Conservation (phyloP, 2,797 vertebrate species). For the Melanotaenia maccullochi region DNA sequence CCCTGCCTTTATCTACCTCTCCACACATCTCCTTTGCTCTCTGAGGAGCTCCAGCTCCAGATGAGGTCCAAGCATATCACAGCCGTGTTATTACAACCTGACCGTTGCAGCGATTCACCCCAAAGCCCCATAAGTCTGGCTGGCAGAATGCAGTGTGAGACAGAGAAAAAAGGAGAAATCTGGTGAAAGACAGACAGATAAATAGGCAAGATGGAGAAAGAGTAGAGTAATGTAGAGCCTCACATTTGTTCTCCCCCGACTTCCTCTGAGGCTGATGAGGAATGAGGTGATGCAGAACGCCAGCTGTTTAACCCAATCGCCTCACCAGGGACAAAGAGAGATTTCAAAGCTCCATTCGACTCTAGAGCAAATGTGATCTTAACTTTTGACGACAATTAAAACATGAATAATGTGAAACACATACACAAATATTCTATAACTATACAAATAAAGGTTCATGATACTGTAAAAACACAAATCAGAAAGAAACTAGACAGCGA, state of each 20-base stretch:
- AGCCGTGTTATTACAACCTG: slow-evolving; percentile 73
- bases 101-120: slow-evolving; percentile 53
- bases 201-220: slow-evolving; percentile 36
- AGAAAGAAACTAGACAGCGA: not conserved
- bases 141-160: slow-evolving; percentile 53
- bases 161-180: slow-evolving; percentile 24
- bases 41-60: slow-evolving; percentile 54
- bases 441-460: not conserved
- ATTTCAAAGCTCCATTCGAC: slow-evolving; percentile 46
- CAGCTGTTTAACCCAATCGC: slow-evolving; percentile 50
- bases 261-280: slow-evolving; percentile 60
- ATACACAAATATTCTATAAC: slow-evolving; percentile 9
- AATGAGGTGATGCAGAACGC: slow-evolving; percentile 66
- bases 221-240: slow-evolving; percentile 60
- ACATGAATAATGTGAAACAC: slow-evolving; percentile 9
- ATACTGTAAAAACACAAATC: not conserved
- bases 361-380: slow-evolving; percentile 15
- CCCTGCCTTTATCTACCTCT: slow-evolving; percentile 47
- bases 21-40: slow-evolving; percentile 53
- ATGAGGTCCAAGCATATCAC: slow-evolving; percentile 78
- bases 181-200: slow-evolving; percentile 36
- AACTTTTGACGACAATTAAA: slow-evolving; percentile 12
- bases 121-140: slow-evolving; percentile 60
- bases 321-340: slow-evolving; percentile 33
- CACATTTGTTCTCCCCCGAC: slow-evolving; percentile 34